A percentile compares a stretch with the other conserved stretches of the same genome.
These are phyloP conservation scores for Toxostoma redivivum DNA, from an alignment of 2,113 vertebrate species.

Conservation along the genomic window DNA sequence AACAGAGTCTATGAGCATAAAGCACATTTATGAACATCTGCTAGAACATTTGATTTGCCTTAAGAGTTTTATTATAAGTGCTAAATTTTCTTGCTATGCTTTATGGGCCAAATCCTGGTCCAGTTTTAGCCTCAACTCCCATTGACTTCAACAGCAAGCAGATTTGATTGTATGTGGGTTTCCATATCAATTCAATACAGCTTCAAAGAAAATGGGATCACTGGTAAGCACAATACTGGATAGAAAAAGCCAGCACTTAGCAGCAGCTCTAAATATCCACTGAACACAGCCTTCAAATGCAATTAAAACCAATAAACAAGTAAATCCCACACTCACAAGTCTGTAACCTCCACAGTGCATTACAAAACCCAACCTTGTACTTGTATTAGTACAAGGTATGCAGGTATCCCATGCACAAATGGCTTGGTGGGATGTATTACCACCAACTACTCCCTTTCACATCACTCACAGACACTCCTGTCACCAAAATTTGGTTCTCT, in stretches of 20 bases:
- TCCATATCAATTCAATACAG: conserved; percentile 27
- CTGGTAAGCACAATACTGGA: neutral
- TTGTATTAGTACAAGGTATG: neutral
- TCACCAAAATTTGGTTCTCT: neutral
- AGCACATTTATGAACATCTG: conserved; percentile 70
- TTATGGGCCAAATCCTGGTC: conserved; percentile 59
- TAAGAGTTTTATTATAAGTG: conserved; percentile 69
- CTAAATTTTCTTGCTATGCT: conserved; percentile 68
- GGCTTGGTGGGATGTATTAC: neutral
- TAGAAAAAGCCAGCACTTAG: neutral
- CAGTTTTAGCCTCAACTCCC: conserved; percentile 5
- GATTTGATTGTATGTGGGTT: neutral
- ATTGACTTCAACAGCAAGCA: neutral
- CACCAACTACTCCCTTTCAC: neutral
- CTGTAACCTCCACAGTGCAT: neutral
- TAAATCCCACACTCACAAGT: neutral
- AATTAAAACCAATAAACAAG: neutral
- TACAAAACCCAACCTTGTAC: neutral
- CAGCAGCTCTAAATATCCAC: neutral
- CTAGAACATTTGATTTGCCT: conserved; percentile 72
- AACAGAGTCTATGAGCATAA: conserved; percentile 66
- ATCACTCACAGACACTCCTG: neutral
- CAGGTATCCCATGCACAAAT: neutral
- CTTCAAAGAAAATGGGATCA: conserved; percentile 40
- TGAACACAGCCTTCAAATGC: neutral